A percentile compares a stretch with the other conserved stretches of the same genome.
phyloP scores from a whole-genome alignment of 2,888 invertebrate species.

The Mythimna lalbum region DNA sequence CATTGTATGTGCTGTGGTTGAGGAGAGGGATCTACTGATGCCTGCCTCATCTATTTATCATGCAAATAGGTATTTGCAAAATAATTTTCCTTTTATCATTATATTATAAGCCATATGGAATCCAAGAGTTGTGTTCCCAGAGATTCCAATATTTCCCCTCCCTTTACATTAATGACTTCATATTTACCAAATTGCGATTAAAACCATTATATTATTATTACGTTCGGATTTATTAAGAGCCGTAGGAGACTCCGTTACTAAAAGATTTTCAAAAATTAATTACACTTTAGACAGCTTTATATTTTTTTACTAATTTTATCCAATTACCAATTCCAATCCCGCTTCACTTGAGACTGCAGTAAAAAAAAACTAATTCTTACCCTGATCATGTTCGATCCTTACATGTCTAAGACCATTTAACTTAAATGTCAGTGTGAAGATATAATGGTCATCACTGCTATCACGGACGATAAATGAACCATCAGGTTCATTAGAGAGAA shows the following conservation, averaged over 20 bases:
- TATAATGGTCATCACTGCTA: conserved; percentile 98
- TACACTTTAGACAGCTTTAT: background rate
- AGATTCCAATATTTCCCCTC: too few species aligned
- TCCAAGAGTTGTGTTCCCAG: too few species aligned
- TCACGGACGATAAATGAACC: conserved; percentile 98
- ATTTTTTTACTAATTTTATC: background rate
- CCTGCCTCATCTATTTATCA: too few species aligned
- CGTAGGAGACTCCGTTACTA: background rate
- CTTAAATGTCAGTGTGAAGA: conserved; percentile 98
- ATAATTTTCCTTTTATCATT: too few species aligned
- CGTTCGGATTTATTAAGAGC: background rate
- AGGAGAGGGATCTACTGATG: too few species aligned
- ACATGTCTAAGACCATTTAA: conserved; percentile 97
- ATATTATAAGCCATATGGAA: too few species aligned
- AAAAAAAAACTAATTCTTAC: conserved; percentile 84
- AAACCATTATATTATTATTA: background rate
- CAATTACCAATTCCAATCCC: background rate
- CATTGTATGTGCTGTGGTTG: background rate
- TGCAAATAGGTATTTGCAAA: too few species aligned
- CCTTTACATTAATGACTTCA: background rate
- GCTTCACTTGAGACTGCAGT: background rate
- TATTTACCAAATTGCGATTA: background rate
- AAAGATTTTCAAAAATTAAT: background rate
- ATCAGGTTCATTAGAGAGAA: conserved; percentile 97
- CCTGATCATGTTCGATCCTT: conserved; percentile 98